A percentile compares a stretch with the other conserved stretches of the same genome.
These are phyloP conservation scores for Corythornis madagascariensis DNA, from an alignment of 2,113 vertebrate species.

Conservation along the genomic window DNA sequence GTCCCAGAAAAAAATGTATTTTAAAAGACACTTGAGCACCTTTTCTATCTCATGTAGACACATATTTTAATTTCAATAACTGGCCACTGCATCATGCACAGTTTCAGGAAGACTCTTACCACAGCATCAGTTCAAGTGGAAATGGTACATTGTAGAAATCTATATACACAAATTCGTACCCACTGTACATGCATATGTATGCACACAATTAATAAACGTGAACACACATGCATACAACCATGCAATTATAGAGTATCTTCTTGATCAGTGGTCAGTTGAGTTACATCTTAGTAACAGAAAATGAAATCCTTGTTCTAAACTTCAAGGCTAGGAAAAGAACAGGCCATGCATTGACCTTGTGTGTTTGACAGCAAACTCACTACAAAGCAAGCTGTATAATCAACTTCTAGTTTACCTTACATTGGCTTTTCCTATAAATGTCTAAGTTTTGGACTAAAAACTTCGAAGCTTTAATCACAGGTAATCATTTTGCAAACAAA, in stretches of 20 bases:
- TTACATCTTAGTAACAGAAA: neutral
- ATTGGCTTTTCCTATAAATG: fast-evolving
- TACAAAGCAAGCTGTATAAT: neutral
- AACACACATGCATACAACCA: neutral
- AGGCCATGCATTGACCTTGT: fast-evolving
- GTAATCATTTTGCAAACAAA: neutral
- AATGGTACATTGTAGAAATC: neutral
- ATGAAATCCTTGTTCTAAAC: neutral
- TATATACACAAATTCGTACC: neutral
- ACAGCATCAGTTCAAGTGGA: neutral
- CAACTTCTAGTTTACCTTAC: too few relatives aligned
- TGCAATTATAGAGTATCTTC: neutral
- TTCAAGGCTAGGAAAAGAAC: neutral
- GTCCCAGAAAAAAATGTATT: neutral
- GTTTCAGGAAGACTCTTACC: neutral
- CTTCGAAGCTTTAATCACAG: neutral
- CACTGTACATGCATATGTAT: fast-evolving
- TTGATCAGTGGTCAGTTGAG: neutral
- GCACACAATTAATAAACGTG: neutral
- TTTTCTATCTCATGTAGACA: neutral
- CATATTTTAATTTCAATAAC: neutral
- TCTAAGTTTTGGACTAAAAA: neutral
- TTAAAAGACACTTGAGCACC: neutral
- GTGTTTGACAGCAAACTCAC: neutral
- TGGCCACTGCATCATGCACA: neutral